These are phyloP conservation scores for Chouioia cunea DNA, from an alignment of 2,888 invertebrate genomes.

Conservation along the genomic window DNA sequence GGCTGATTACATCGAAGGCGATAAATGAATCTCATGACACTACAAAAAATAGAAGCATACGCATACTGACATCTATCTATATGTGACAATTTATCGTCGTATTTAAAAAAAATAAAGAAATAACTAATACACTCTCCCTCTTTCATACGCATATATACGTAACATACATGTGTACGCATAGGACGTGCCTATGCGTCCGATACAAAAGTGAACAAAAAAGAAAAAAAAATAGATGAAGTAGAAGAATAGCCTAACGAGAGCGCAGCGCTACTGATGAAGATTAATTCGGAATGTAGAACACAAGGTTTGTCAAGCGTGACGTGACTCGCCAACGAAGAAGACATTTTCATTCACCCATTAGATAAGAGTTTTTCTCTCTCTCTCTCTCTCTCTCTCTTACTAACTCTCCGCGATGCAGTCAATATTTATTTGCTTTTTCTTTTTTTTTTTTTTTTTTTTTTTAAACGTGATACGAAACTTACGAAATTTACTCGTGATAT, in stretches of 20 bases:
- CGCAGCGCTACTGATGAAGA: conserved; percentile 38
- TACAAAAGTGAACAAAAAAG: not conserved
- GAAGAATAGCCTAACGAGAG: conserved; percentile 2
- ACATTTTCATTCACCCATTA: conserved; percentile 38
- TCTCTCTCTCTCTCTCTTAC: conserved; percentile 5
- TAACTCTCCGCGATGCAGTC: not conserved
- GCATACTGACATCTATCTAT: too few species aligned
- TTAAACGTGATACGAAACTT: too few species aligned
- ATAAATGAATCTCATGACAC: conserved; percentile 11
- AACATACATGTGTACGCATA: not conserved
- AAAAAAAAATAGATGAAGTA: not conserved
- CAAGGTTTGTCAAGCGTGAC: conserved; percentile 41
- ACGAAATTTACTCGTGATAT: too few species aligned
- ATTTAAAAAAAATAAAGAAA: not conserved
- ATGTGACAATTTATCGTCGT: conserved; percentile 19
- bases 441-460: too few species aligned
- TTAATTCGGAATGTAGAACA: conserved; percentile 47
- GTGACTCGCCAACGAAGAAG: conserved; percentile 29
- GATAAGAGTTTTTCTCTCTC: conserved; percentile 33
- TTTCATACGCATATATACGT: not conserved
- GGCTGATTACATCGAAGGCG: too few species aligned
- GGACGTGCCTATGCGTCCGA: not conserved
- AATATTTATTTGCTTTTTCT: too few species aligned
- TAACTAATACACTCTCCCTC: not conserved
- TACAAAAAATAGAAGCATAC: conserved; percentile 20